Base-by-base conservation (phyloP, 1,140 invertebrate genomes). In the Linepithema humile region DNA sequence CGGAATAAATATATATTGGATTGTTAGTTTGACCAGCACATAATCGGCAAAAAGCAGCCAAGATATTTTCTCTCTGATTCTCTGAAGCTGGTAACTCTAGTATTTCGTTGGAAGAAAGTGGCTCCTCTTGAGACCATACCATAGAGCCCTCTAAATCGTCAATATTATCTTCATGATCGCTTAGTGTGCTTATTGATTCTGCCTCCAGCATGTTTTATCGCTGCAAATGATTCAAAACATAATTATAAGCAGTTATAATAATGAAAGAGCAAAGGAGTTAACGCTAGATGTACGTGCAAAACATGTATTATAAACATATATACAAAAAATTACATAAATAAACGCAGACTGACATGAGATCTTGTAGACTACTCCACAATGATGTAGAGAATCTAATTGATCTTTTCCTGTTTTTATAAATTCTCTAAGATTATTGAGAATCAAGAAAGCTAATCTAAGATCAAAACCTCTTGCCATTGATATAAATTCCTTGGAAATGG, bases 111-210 rank as follows among this genome's bases (percentile, higher is more conserved):
- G 88, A 48, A 3, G 90, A 91, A 17, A 91, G 38, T 23, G 86
- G 83, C 26, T 91, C 89, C 3, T 91, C 89, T 65, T 91, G 90
- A 0, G 90, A 91, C 85, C 89, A 90, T 74, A 90, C 57, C n/a
- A 88, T 82, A 17, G 87, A 89, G 35, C 86, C 90, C 15, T 91
- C 90, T 9, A 90, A 74, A 64, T 91, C 83, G 32, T 91, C 88
- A 9, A 90, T 78, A 32, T 89, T 83, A 69, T 91, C 83, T 20
- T 91, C 88, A 5, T 69, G 62, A 3, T 90, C 87, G 45, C 87
- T 91, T 23, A 90, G 32, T 2, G 90, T 88, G 40, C 90, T 91
- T 43, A 89, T 77, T 57, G 89, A 91, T n/a, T 91, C 90, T 45
- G 80, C 35, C 32, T 65, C 70, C 1, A 73, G 53, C 84, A 74